A percentile compares a stretch with the other conserved stretches of the same genome.
Evolutionary conservation across 2,797 vertebrate genomes (phyloP).

Genomic region (Moxostoma hubbsi): DNA sequence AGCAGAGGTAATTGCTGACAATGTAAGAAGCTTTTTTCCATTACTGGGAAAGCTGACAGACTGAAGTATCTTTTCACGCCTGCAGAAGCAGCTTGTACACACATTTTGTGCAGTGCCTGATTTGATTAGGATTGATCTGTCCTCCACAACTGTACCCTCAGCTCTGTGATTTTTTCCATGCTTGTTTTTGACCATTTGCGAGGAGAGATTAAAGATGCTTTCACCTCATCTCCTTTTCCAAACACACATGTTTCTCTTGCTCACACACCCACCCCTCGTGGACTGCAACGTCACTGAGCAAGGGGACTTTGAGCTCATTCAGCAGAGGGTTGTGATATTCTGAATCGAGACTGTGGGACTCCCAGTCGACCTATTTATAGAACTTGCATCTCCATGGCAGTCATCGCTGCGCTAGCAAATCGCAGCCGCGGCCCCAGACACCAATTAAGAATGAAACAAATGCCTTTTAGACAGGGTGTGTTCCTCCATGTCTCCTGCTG

Average conservation of each 20-base stretch:
- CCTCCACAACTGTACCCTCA: conserved; percentile 54
- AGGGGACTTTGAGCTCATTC: conserved; percentile 82
- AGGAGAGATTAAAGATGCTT: conserved; percentile 71
- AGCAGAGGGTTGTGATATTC: conserved; percentile 84
- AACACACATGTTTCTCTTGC: conserved; percentile 14
- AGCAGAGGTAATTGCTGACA: conserved; percentile 62
- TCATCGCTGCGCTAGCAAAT: conserved; percentile 78
- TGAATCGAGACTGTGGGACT: conserved; percentile 86
- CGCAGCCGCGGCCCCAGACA: conserved; percentile 80
- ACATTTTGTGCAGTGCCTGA: conserved; percentile 50
- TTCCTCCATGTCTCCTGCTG: conserved; percentile 64
- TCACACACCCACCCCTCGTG: conserved; percentile 59
- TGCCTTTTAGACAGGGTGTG: conserved; percentile 77
- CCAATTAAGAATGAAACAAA: conserved; percentile 87
- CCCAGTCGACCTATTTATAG: conserved; percentile 84
- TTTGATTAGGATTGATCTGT: conserved; percentile 61
- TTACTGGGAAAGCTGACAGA: conserved; percentile 58
- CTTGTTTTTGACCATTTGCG: conserved; percentile 70
- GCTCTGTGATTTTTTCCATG: conserved; percentile 60
- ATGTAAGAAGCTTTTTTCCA: conserved; percentile 58
- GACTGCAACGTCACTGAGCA: conserved; percentile 76
- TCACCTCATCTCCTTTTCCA: conserved; percentile 39
- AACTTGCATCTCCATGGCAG: conserved; percentile 80
- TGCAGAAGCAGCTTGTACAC: conserved; percentile 54
- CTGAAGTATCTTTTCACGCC: conserved; percentile 55